phyloP scores from a whole-genome alignment of 2,797 vertebrate species.

The Erethizon dorsatum region DNA sequence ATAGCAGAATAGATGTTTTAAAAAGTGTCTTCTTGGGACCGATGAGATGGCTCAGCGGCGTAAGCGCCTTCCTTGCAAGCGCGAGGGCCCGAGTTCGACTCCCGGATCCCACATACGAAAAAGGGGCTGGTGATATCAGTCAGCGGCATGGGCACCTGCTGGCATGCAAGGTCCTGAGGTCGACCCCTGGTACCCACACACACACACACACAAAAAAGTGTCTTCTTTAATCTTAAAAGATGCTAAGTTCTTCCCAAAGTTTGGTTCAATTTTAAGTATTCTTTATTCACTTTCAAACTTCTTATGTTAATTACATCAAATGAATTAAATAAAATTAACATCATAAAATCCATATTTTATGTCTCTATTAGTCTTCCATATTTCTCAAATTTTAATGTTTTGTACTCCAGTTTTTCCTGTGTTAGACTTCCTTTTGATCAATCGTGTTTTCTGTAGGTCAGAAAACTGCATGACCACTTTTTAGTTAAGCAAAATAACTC shows the following conservation, averaged over 20 bases:
- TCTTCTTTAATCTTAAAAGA: not conserved
- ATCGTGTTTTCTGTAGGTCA: not conserved
- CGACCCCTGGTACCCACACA: too few species aligned
- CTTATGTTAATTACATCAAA: not conserved
- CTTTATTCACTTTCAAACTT: not conserved
- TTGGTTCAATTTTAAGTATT: not conserved
- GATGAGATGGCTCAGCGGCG: too few species aligned
- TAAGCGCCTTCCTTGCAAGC: too few species aligned
- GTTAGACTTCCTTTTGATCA: not conserved
- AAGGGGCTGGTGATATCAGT: too few species aligned
- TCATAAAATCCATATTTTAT: not conserved
- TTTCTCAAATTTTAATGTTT: not conserved
- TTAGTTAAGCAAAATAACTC: constrained; percentile 26
- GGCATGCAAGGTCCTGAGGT: too few species aligned
- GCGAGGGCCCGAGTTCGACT: too few species aligned
- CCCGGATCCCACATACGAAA: too few species aligned
- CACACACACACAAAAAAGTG: not conserved
- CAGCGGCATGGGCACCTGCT: too few species aligned
- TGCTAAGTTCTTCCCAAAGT: not conserved
- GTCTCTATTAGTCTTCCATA: not conserved
- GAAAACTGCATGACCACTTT: not conserved
- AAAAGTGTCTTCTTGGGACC: too few species aligned
- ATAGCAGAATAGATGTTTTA: not conserved
- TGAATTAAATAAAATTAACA: constrained; percentile 23
- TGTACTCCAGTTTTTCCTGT: not conserved